Evolutionary conservation across 1,140 invertebrate genomes (phyloP).

Genomic region (Archivesica marissinica): DNA sequence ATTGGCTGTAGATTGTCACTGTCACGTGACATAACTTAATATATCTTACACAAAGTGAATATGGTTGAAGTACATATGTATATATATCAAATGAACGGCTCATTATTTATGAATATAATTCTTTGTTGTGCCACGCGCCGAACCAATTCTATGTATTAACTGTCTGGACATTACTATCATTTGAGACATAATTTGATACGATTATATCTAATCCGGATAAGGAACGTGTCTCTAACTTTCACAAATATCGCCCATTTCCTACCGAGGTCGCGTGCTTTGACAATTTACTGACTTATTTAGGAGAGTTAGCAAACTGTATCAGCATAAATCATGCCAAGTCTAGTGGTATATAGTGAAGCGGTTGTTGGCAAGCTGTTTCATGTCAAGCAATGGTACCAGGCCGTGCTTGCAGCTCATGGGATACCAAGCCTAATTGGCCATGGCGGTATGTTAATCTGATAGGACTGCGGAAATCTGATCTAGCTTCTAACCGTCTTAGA

Average conservation of each 20-base stretch:
- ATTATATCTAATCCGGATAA: not conserved
- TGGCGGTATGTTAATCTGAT: conserved; percentile 16
- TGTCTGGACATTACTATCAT: not conserved
- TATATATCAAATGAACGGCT: not conserved
- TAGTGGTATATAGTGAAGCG: not conserved
- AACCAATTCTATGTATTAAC: not conserved
- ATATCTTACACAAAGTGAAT: no score
- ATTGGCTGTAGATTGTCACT: no score
- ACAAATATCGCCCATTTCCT: not conserved
- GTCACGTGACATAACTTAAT: no score
- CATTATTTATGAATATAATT: not conserved
- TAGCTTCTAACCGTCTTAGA: conserved; percentile 6
- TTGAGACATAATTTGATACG: not conserved
- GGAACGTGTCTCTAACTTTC: not conserved
- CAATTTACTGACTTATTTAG: conserved; percentile 13
- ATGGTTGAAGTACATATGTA: not conserved
- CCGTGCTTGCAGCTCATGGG: not conserved
- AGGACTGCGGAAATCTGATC: not conserved
- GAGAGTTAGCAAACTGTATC: not conserved
- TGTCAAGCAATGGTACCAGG: conserved; percentile 10
- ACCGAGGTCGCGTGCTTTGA: conserved; percentile 14
- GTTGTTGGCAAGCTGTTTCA: conserved; percentile 15
- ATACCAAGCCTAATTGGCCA: conserved; percentile 30
- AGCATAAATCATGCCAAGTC: conserved; percentile 11
- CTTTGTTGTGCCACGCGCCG: conserved; percentile 12